Evolutionary conservation across 2,113 vertebrate genomes (phyloP).

Genomic region (Bufo gargarizans): DNA sequence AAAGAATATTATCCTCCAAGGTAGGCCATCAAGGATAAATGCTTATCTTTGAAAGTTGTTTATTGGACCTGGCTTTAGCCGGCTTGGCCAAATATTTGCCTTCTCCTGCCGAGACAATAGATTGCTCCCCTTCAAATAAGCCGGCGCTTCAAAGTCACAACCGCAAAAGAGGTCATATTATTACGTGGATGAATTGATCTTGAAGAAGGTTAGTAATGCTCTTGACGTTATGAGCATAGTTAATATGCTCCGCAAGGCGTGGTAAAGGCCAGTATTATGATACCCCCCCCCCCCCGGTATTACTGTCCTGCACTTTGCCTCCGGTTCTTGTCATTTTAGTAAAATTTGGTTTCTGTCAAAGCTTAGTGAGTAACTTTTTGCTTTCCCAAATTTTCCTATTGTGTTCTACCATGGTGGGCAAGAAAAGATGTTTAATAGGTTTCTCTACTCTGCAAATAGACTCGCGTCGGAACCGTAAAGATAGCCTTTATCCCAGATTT

Average conservation of each 20-base stretch:
- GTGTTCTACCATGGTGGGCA: no score
- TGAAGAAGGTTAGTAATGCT: constrained; percentile 3
- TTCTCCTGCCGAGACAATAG: not conserved
- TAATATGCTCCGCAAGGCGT: not conserved
- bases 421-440: no score
- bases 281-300: no score
- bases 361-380: no score
- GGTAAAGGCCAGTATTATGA: no score
- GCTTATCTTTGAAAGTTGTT: not conserved
- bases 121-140: constrained; percentile 27
- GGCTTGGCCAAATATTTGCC: constrained; percentile 17
- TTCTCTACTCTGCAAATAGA: no score
- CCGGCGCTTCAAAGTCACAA: not conserved
- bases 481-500: no score
- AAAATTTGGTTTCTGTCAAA: no score
- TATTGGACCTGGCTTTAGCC: not conserved
- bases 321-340: not conserved
- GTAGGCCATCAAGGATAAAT: not conserved
- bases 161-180: constrained; percentile 19
- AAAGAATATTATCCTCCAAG: not conserved
- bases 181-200: constrained; percentile 48
- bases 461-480: no score
- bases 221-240: not conserved
- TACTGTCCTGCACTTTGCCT: not conserved
- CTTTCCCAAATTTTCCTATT: no score